Conservation (phyloP, 2,113 vertebrate genomes). For the Crotalus helleri region DNA sequence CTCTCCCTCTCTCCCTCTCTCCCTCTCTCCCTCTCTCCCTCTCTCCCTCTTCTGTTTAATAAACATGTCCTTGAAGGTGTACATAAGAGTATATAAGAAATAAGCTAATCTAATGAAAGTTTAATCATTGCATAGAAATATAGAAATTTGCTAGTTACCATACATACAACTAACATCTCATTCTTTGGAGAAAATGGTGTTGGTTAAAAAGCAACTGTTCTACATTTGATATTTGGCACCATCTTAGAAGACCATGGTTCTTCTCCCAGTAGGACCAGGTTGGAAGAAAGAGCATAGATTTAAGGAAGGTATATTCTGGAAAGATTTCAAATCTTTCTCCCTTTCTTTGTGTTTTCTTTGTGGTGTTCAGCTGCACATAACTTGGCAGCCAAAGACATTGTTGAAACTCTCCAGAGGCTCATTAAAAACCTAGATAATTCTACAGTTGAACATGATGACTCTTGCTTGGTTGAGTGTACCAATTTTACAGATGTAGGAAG, state of each 20-base stretch:
- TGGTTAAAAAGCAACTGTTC: not conserved
- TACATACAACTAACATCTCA: not conserved
- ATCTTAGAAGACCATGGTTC: not conserved
- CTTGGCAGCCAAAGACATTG: slow-evolving; percentile 58
- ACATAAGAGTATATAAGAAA: not conserved
- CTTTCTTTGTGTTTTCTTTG: slow-evolving; percentile 16
- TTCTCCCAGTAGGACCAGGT: not conserved
- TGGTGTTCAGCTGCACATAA: slow-evolving; percentile 31
- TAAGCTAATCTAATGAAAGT: not conserved
- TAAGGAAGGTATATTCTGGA: not conserved
- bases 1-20: too few relatives aligned
- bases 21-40: accelerated
- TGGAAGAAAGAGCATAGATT: not conserved
- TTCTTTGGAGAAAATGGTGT: not conserved
- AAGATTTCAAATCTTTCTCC: slow-evolving; percentile 19
- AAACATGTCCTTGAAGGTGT: not conserved
- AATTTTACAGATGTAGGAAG: slow-evolving; percentile 56
- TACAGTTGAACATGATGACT: slow-evolving; percentile 54
- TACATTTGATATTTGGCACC: not conserved
- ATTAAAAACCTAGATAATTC: slow-evolving; percentile 55
- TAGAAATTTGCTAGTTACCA: not conserved
- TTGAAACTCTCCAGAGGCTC: slow-evolving; percentile 60
- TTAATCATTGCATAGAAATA: not conserved
- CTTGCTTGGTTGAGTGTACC: slow-evolving; percentile 41
- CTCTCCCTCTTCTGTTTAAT: not conserved